phyloP scores from a whole-genome alignment of 2,113 vertebrate genomes.

The Cisticola juncidis region DNA sequence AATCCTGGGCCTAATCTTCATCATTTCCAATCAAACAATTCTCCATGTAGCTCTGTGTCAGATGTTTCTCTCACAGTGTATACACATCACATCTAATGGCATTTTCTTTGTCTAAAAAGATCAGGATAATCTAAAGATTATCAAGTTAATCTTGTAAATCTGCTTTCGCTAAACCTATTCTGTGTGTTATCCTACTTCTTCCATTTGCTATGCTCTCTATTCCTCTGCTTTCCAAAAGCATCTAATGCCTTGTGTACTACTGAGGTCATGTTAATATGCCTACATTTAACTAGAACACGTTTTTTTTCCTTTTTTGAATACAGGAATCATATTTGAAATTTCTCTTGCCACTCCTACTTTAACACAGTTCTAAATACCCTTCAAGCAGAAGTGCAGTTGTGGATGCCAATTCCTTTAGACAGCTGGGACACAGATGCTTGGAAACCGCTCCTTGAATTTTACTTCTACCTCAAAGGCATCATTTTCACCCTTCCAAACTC shows the following conservation, averaged over 20 bases:
- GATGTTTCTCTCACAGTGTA: neutral
- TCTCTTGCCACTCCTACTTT: neutral
- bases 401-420: neutral
- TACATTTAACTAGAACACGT: neutral
- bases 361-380: slow-evolving; percentile 2
- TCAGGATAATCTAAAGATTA: slow-evolving; percentile 64
- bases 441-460: neutral
- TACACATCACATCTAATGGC: slow-evolving; percentile 15
- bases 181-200: slow-evolving; percentile 51
- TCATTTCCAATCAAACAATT: slow-evolving; percentile 28
- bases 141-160: slow-evolving; percentile 64
- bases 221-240: slow-evolving; percentile 6
- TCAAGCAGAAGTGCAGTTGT: neutral
- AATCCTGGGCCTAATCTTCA: slow-evolving; percentile 31
- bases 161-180: slow-evolving; percentile 52
- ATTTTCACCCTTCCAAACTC: neutral
- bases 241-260: neutral
- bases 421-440: neutral
- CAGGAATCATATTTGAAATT: neutral
- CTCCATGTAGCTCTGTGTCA: slow-evolving; percentile 15
- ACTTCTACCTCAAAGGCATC: neutral
- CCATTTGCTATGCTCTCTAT: slow-evolving; percentile 31
- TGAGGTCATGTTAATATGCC: neutral
- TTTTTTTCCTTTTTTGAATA: neutral
- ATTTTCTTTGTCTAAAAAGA: slow-evolving; percentile 35